phyloP scores from a whole-genome alignment of 2,797 vertebrate genomes.

The Lepilemur septentrionalis region DNA sequence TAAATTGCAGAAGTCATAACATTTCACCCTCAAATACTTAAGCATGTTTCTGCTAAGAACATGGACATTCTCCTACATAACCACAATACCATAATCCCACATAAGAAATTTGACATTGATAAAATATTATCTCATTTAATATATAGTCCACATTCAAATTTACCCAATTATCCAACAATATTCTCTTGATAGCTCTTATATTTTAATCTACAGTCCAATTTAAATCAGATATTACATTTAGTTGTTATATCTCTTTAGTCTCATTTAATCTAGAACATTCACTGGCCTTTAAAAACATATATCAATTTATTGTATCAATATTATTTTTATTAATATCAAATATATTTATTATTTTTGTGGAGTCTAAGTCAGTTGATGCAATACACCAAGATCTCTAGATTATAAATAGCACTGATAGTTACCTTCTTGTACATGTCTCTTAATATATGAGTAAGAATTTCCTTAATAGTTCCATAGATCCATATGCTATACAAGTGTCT shows the following conservation, averaged over 20 bases:
- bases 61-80: not conserved
- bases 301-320: not conserved
- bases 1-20: not conserved
- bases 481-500: not conserved
- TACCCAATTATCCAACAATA: not conserved
- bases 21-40: not conserved
- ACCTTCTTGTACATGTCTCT: not conserved
- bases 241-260: not conserved
- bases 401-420: not conserved
- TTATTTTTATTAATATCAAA: not conserved
- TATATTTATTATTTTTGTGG: not conserved
- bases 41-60: not conserved
- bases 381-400: not conserved
- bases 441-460: not conserved
- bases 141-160: not conserved
- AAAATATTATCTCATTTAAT: conserved; percentile 23
- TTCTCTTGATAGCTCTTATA: not conserved
- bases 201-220: conserved; percentile 36
- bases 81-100: not conserved
- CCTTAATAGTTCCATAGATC: not conserved
- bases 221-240: not conserved
- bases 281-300: not conserved
- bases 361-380: not conserved
- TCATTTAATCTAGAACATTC: conserved; percentile 4
- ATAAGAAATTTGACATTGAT: not conserved